Evolutionary conservation across 2,888 invertebrate species (phyloP).

Genomic region (Cristatella mucedo): DNA sequence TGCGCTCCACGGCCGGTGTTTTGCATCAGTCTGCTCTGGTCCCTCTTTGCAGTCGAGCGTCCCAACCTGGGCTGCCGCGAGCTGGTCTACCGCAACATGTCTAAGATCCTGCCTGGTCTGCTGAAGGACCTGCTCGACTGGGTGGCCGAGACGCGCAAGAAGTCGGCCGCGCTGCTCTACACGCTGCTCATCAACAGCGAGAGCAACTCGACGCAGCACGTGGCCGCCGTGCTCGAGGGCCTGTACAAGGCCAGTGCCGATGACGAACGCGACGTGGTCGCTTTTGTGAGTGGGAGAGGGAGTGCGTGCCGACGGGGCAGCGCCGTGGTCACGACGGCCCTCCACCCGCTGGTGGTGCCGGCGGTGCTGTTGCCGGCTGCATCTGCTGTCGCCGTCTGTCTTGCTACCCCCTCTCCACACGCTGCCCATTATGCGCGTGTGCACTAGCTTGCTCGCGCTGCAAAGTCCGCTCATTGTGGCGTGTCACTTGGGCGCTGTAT

Average conservation of each 20-base stretch:
- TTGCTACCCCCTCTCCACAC: no score
- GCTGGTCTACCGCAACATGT: conserved; percentile 57
- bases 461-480: no score
- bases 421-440: no score
- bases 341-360: no score
- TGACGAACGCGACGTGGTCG: conserved; percentile 47
- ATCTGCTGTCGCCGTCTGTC: no score
- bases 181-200: conserved; percentile 57
- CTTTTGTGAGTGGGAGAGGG: conserved; percentile 38
- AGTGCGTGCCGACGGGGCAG: no score
- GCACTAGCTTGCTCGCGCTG: no score
- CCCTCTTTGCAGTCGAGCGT: conserved; percentile 46
- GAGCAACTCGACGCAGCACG: conserved; percentile 53
- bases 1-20: no score
- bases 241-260: conserved; percentile 49
- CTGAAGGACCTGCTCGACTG: conserved; percentile 58
- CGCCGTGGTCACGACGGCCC: no score
- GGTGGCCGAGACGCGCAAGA: conserved; percentile 52
- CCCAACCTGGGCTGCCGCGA: conserved; percentile 72
- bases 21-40: no score
- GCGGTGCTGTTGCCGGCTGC: no score
- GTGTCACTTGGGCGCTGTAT: no score
- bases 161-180: conserved; percentile 58
- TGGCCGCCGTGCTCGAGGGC: conserved; percentile 44
- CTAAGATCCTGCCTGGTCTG: conserved; percentile 53